Evolutionary conservation across 2,888 invertebrate species (phyloP).

Genomic region (Bibio marci): DNA sequence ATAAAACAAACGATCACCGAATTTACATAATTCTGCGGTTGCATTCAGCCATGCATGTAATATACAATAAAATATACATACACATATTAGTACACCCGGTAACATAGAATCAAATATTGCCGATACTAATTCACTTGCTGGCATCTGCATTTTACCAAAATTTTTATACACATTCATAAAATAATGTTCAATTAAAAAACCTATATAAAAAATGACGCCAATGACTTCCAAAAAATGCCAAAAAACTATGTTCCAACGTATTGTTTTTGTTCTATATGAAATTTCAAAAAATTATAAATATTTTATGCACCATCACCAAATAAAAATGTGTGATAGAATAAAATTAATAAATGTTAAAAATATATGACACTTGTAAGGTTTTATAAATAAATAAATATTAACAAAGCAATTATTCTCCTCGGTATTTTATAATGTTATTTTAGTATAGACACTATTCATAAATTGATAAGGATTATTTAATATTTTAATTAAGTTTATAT

Average conservation of each 20-base stretch:
- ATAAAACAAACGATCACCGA: constrained; percentile 74
- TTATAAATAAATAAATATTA: no score
- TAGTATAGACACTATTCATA: no score
- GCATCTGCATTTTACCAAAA: constrained; percentile 27
- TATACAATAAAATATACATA: constrained; percentile 70
- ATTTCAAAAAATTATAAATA: no score
- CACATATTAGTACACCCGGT: constrained; percentile 50
- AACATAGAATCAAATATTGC: constrained; percentile 56
- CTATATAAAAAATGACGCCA: constrained; percentile 61
- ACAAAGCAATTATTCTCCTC: no score
- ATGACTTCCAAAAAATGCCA: constrained; percentile 56
- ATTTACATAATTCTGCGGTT: constrained; percentile 73
- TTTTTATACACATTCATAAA: constrained; percentile 39
- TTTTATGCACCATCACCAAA: no score
- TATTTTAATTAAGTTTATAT: no score
- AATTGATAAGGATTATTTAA: no score
- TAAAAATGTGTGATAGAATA: no score
- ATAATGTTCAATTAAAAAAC: constrained; percentile 66
- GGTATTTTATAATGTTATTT: no score
- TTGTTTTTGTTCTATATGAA: constrained; percentile 33
- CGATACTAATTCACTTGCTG: constrained; percentile 29
- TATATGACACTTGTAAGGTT: no score
- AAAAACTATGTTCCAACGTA: constrained; percentile 57
- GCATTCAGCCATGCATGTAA: constrained; percentile 86
- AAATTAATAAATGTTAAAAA: no score